phyloP scores from a whole-genome alignment of 2,113 vertebrate genomes.

The Podiceps cristatus region DNA sequence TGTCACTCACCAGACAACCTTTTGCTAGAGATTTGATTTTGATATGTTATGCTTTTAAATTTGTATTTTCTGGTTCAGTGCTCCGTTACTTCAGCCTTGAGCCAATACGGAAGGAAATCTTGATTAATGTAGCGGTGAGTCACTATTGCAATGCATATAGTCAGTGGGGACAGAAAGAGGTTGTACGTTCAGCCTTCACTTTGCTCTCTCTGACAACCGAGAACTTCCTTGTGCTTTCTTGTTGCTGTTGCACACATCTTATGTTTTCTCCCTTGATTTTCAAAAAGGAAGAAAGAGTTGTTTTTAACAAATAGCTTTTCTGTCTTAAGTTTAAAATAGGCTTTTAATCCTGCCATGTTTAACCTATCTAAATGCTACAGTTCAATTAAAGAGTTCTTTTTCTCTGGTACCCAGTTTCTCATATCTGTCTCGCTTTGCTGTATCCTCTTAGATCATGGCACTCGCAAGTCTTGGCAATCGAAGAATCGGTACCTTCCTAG shows the following conservation, averaged over 20 bases:
- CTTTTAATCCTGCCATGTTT: neutral
- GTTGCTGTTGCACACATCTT: neutral
- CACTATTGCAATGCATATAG: neutral
- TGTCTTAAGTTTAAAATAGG: neutral
- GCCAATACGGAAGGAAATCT: neutral
- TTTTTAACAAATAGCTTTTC: neutral
- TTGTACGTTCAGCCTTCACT: neutral
- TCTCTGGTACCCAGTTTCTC: neutral
- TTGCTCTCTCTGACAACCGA: neutral
- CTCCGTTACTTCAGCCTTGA: neutral
- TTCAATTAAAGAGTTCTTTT: neutral
- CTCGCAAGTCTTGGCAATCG: neutral
- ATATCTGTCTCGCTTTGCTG: neutral
- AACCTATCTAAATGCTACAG: neutral
- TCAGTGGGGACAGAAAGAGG: neutral
- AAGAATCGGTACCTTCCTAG: slow-evolving; percentile 3
- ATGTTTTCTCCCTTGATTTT: neutral
- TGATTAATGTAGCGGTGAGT: neutral
- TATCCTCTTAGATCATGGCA: neutral
- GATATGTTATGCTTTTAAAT: neutral
- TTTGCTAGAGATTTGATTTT: neutral
- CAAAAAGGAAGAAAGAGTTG: neutral
- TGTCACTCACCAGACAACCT: neutral
- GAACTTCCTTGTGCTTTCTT: neutral
- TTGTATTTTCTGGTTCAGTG: neutral